A percentile compares a stretch with the other conserved stretches of the same genome.
These are phyloP conservation scores for Patella depressa DNA, from an alignment of 2,888 invertebrate species.

Conservation along the genomic window DNA sequence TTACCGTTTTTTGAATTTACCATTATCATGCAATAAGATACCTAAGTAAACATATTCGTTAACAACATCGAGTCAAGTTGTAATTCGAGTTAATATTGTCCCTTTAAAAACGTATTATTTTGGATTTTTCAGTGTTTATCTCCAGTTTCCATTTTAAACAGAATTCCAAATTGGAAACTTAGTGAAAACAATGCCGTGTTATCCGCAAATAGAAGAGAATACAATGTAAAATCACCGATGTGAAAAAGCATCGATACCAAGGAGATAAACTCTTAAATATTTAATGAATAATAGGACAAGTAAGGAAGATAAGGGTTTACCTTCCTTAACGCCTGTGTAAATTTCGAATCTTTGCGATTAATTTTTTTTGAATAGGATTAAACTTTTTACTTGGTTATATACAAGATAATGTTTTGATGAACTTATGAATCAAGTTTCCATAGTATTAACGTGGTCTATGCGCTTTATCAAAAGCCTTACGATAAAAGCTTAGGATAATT, in stretches of 20 bases:
- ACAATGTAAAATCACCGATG: not conserved
- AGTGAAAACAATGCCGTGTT: not conserved
- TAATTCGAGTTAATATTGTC: not conserved
- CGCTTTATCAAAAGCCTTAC: not conserved
- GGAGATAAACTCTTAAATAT: not conserved
- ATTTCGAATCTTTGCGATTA: not conserved
- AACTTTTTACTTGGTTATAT: not conserved
- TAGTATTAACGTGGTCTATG: not conserved
- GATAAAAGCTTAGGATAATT: not conserved
- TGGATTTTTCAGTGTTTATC: not conserved
- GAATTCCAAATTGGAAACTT: not conserved
- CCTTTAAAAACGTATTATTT: not conserved
- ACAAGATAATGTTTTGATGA: not conserved
- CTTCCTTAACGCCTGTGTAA: not conserved
- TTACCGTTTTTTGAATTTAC: not conserved
- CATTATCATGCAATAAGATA: not conserved
- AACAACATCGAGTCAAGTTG: not conserved
- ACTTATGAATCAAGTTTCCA: not conserved
- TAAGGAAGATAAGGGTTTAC: not conserved
- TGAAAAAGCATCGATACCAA: not conserved
- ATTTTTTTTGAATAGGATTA: not conserved
- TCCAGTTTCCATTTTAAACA: not conserved
- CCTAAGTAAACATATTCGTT: not conserved
- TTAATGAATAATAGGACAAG: not conserved
- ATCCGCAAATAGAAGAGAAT: not conserved